Conservation (phyloP, 2,797 vertebrate species). For the Neostethus bicornis region DNA sequence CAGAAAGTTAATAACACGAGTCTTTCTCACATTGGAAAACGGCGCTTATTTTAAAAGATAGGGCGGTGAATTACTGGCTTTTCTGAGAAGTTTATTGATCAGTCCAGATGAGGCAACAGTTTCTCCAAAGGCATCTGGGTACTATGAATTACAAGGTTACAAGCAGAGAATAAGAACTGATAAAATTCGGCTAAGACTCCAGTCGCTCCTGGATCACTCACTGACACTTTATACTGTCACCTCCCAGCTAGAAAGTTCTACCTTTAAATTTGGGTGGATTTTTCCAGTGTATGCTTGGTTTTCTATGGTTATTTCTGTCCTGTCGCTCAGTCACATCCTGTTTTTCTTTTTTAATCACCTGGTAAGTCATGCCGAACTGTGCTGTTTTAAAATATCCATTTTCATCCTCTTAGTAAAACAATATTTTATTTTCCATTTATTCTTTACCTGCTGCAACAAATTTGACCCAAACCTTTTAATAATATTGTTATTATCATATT, state of each 20-base stretch:
- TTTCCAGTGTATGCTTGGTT: too few species aligned
- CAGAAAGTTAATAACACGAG: constrained; percentile 52
- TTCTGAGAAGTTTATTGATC: constrained; percentile 19
- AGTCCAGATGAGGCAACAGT: constrained; percentile 25
- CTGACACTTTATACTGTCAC: constrained; percentile 33
- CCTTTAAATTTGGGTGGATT: too few species aligned
- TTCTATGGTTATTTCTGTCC: too few species aligned
- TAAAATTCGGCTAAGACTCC: constrained; percentile 14
- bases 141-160: constrained; percentile 11
- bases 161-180: constrained; percentile 8
- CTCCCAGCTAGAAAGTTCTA: constrained; percentile 1
- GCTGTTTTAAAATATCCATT: constrained; percentile 7
- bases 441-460: too few species aligned
- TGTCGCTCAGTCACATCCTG: too few species aligned
- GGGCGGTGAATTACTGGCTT: constrained; percentile 26
- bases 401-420: too few species aligned
- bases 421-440: too few species aligned
- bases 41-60: constrained; percentile 54
- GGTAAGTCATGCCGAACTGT: background rate
- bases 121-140: constrained; percentile 20
- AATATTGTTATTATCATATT: too few species aligned
- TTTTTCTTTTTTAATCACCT: too few species aligned
- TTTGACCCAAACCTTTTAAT: too few species aligned
- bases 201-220: constrained; percentile 34
- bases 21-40: constrained; percentile 53